Evolutionary conservation across 2,888 invertebrate genomes (phyloP).

Genomic region (Synanthedon andrenaeformis): DNA sequence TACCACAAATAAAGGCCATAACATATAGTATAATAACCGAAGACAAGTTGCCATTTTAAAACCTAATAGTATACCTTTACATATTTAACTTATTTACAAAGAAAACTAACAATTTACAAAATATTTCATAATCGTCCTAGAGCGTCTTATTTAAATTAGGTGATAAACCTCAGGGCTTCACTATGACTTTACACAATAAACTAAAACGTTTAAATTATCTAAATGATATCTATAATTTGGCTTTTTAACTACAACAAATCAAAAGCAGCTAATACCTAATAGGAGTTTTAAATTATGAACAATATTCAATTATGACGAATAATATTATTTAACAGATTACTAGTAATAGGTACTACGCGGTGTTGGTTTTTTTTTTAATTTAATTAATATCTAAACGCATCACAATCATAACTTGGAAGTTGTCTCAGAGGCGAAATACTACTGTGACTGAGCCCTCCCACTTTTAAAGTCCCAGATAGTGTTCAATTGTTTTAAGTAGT

Average conservation of each 20-base stretch:
- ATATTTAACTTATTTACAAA: slow-evolving; percentile 60
- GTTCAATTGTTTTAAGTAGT: slow-evolving; percentile 60
- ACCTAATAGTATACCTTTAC: slow-evolving; percentile 53
- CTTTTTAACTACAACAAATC: slow-evolving; percentile 66
- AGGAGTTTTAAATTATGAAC: slow-evolving; percentile 55
- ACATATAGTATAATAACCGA: slow-evolving; percentile 21
- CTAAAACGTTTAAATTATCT: slow-evolving; percentile 66
- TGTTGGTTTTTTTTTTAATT: slow-evolving; percentile 35
- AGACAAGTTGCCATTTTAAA: slow-evolving; percentile 41
- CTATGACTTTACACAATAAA: slow-evolving; percentile 67
- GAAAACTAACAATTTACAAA: slow-evolving; percentile 66
- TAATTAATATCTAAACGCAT: too few species aligned
- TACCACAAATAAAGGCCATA: slow-evolving; percentile 67
- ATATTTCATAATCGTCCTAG: slow-evolving; percentile 48
- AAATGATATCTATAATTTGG: slow-evolving; percentile 65
- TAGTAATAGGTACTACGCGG: slow-evolving; percentile 28
- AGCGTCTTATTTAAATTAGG: slow-evolving; percentile 65
- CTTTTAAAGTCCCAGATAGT: slow-evolving; percentile 38
- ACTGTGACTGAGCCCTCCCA: neutral
- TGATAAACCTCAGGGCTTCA: slow-evolving; percentile 63
- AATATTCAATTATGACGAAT: slow-evolving; percentile 65
- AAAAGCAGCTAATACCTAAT: slow-evolving; percentile 61
- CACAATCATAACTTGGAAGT: neutral
- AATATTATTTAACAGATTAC: slow-evolving; percentile 68
- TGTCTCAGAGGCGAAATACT: neutral